Conservation (phyloP, 2,113 vertebrate species). For the Muscicapa adusta region DNA sequence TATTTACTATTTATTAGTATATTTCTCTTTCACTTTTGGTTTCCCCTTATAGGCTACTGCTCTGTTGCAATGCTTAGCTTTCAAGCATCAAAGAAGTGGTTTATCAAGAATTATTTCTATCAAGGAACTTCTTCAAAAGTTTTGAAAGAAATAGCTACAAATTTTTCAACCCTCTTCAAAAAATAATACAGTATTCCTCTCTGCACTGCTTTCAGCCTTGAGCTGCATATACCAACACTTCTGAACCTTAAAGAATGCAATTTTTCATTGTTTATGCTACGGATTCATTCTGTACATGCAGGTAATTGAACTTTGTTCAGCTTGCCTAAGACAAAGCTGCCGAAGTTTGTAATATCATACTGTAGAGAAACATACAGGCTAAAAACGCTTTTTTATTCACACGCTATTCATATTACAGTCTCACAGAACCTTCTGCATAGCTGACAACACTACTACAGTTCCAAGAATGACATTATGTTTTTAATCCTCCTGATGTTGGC, state of each 20-base stretch:
- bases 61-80: not conserved
- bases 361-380: not conserved
- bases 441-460: not conserved
- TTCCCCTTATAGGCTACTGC: not conserved
- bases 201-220: not conserved
- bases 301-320: not conserved
- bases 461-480: fast-evolving
- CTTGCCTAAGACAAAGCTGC: not conserved
- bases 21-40: not conserved
- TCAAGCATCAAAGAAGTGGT: not conserved
- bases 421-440: not conserved
- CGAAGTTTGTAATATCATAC: not conserved
- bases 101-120: not conserved
- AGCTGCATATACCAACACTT: not conserved
- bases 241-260: not conserved
- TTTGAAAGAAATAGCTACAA: not conserved
- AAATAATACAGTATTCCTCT: not conserved
- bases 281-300: not conserved
- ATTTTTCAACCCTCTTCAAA: not conserved
- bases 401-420: not conserved
- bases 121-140: not conserved
- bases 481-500: not conserved
- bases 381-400: not conserved
- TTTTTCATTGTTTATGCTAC: not conserved
- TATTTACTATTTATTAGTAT: not conserved